phyloP scores from a whole-genome alignment of 2,113 vertebrate genomes.

The Hystrix brachyura region DNA sequence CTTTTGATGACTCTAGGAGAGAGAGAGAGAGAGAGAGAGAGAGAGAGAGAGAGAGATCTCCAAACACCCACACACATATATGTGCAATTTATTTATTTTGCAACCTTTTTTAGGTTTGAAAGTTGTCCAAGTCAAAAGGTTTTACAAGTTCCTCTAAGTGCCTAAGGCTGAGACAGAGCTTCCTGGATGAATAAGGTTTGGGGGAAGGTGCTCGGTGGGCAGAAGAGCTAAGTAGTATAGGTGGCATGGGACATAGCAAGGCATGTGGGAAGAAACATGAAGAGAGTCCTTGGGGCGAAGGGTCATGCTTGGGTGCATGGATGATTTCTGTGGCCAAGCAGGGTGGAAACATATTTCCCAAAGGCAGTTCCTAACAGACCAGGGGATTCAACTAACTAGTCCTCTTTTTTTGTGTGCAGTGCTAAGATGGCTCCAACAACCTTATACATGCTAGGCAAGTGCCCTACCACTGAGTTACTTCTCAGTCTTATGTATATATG shows the following conservation, averaged over 20 bases:
- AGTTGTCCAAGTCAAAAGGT: not conserved
- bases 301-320: too few relatives aligned
- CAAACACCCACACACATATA: not conserved
- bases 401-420: not conserved
- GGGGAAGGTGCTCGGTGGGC: not conserved
- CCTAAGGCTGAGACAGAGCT: not conserved
- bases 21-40: too few relatives aligned
- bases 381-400: not conserved
- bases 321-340: not conserved
- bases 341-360: not conserved
- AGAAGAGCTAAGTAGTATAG: not conserved
- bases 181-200: not conserved
- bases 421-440: not conserved
- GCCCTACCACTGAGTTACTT: too few relatives aligned
- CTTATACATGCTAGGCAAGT: not conserved
- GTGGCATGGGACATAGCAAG: rapidly evolving
- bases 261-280: not conserved
- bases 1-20: not conserved
- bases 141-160: not conserved
- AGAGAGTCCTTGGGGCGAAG: not conserved
- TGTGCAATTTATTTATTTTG: not conserved
- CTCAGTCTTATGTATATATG: not conserved
- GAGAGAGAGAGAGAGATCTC: too few relatives aligned
- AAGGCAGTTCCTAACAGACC: not conserved
- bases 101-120: not conserved